phyloP scores from a whole-genome alignment of 2,113 vertebrate genomes.

The Gymnocephalus cernua region DNA sequence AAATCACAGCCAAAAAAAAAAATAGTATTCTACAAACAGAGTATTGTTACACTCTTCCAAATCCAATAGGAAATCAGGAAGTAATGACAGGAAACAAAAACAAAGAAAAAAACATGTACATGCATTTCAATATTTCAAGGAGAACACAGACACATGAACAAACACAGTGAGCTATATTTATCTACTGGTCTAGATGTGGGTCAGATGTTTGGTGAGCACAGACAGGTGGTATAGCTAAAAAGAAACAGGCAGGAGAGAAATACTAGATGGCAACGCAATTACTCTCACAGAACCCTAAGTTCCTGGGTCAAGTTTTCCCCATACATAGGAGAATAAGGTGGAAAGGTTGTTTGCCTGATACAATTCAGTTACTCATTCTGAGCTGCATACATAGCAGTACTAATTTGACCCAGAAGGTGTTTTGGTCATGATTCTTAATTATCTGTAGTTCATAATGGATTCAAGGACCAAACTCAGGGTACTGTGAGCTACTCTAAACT shows the following conservation, averaged over 20 bases:
- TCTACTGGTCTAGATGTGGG: slow-evolving; percentile 73
- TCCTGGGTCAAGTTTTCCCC: slow-evolving; percentile 43
- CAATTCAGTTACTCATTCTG: slow-evolving; percentile 1
- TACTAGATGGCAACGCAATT: slow-evolving; percentile 61
- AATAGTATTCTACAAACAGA: neutral
- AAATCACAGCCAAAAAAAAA: slow-evolving; percentile 21
- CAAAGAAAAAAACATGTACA: slow-evolving; percentile 33
- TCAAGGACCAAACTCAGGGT: slow-evolving; percentile 77
- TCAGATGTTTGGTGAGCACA: slow-evolving; percentile 78
- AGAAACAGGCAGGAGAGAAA: slow-evolving; percentile 65
- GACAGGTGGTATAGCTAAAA: slow-evolving; percentile 75
- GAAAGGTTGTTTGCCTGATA: neutral
- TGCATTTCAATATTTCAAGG: slow-evolving; percentile 67
- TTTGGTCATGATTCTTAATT: neutral
- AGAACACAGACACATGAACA: slow-evolving; percentile 69
- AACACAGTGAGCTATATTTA: slow-evolving; percentile 74
- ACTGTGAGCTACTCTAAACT: slow-evolving; percentile 78
- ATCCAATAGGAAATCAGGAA: slow-evolving; percentile 12
- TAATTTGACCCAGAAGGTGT: slow-evolving; percentile 23
- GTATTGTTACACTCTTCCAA: neutral
- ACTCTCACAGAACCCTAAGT: slow-evolving; percentile 78
- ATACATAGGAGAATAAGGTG: neutral
- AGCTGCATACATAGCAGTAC: slow-evolving; percentile 32
- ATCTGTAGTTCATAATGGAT: slow-evolving; percentile 12
- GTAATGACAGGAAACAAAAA: slow-evolving; percentile 24